Evolutionary conservation across 2,888 invertebrate genomes (phyloP), one percentile per base, ranked within the genome.

Genomic region (Polia nebulosa): DNA sequence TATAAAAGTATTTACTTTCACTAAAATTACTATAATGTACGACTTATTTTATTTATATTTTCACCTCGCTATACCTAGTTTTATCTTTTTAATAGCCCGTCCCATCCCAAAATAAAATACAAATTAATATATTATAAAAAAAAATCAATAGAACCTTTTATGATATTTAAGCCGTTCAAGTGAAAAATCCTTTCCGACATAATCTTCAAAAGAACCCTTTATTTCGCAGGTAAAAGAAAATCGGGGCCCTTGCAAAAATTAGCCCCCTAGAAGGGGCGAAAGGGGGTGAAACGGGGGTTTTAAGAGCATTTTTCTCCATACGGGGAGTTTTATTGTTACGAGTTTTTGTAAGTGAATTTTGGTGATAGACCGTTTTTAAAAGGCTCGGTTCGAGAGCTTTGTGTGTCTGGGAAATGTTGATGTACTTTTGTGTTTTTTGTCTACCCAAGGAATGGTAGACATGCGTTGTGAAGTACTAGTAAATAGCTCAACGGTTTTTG

Each of bases 321-420:
- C 83, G 82, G 85, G 87, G 87, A 86, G 87, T 78, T 74, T 85
- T 82, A 90, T 91, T 91, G 91, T 91, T 88, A 80, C 79, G 87
- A 90, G 88, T 90, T 92, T 93, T 93, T 92, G 90, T 90, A 93
- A 94, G 93, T 94, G 93, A 92, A 93, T 94, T 92, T 90, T 62
- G 87, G 73, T 87, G 90, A 92, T 92, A 91, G 90, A 75, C 66
- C 51, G 39, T 52, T 79, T 75, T 75, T 52, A 58, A 60, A 78
- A 64, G 75, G 66, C 32, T 45, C 0, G 13, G 27, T n/a, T 20
- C 8, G 51, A 64, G 63, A 39, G 36, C 49, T 65, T 49, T 32
- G 27, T 11, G 1, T 45, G 56, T 49, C 57, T 72, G 41, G 9
- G 11, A 13, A 25, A 34, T 57, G 2, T n/a, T 69, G 11, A 15